Percentiles rank a stretch among this genome's conserved stretches.
Conservation (phyloP, 2,888 invertebrate species). For the Rhagium mordax region DNA sequence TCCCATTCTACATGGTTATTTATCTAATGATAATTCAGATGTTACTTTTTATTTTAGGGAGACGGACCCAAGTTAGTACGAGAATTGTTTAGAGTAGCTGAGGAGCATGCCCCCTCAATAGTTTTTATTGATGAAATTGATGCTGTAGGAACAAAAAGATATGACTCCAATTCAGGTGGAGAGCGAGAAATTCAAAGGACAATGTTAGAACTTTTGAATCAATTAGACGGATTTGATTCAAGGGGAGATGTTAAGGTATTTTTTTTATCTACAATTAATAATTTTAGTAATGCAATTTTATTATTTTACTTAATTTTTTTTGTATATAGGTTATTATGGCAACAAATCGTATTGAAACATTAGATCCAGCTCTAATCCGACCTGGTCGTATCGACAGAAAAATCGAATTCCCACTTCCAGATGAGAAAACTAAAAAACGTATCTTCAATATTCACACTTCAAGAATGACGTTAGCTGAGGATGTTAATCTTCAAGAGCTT, state of each 20-base stretch:
- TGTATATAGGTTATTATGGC: slow-evolving; percentile 94
- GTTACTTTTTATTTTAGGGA: slow-evolving; percentile 75
- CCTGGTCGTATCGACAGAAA: slow-evolving; percentile 99
- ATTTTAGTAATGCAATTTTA: slow-evolving; percentile 3
- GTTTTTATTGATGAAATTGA: slow-evolving; percentile 99
- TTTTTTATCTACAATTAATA: slow-evolving; percentile 15
- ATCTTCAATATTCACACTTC: slow-evolving; percentile 99
- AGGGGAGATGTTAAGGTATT: slow-evolving; percentile 94
- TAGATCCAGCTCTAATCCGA: slow-evolving; percentile 98
- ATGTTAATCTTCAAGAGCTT: slow-evolving; percentile 95
- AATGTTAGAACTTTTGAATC: slow-evolving; percentile 98
- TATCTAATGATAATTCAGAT: not conserved
- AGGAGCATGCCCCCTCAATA: slow-evolving; percentile 99
- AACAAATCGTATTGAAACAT: slow-evolving; percentile 97
- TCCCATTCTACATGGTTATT: too few species aligned
- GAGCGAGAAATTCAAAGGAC: slow-evolving; percentile 99
- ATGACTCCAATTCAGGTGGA: slow-evolving; percentile 99
- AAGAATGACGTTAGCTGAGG: slow-evolving; percentile 97
- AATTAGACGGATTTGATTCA: slow-evolving; percentile 98
- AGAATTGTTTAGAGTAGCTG: slow-evolving; percentile 98
- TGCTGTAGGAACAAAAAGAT: slow-evolving; percentile 98
- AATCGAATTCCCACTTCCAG: slow-evolving; percentile 99
- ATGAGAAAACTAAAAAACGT: slow-evolving; percentile 97
- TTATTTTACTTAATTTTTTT: slow-evolving; percentile 37
- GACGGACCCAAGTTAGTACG: slow-evolving; percentile 99